A percentile compares a stretch with the other conserved stretches of the same genome.
These are phyloP conservation scores for Numenius phaeopus DNA, from an alignment of 2,797 vertebrate genomes.

Conservation along the genomic window DNA sequence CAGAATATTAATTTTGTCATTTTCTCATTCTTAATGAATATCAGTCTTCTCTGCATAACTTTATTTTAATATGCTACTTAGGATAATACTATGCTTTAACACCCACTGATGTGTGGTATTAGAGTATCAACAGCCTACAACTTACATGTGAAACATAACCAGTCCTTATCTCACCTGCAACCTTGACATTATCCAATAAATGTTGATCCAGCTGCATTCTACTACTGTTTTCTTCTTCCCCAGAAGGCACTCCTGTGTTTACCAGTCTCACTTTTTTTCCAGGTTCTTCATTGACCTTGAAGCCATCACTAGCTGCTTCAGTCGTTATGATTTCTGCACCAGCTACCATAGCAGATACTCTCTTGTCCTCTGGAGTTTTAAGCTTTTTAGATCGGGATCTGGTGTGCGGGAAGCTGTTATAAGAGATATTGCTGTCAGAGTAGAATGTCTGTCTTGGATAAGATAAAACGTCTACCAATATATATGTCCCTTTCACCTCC, in stretches of 20 bases:
- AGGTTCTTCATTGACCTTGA: constrained; percentile 82
- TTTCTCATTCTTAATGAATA: background rate
- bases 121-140: constrained; percentile 72
- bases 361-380: constrained; percentile 85
- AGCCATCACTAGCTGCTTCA: constrained; percentile 73
- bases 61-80: background rate
- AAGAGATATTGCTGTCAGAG: constrained; percentile 75
- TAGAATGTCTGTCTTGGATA: constrained; percentile 65
- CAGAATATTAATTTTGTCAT: background rate
- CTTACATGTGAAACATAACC: constrained; percentile 80
- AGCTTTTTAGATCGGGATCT: constrained; percentile 91
- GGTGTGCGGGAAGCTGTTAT: constrained; percentile 81
- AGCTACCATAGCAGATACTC: constrained; percentile 76
- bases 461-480: constrained; percentile 74
- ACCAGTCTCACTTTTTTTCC: constrained; percentile 69
- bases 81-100: constrained; percentile 52
- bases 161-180: constrained; percentile 86
- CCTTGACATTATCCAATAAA: constrained; percentile 81
- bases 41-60: background rate
- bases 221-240: constrained; percentile 77
- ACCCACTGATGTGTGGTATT: constrained; percentile 75
- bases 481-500: constrained; percentile 61
- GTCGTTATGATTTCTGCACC: constrained; percentile 74
- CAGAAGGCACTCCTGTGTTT: constrained; percentile 72
- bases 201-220: constrained; percentile 83